Percentiles rank a stretch among this genome's conserved stretches.
Evolutionary conservation across 2,113 vertebrate genomes (phyloP).

Genomic region (Mus spicilegus): DNA sequence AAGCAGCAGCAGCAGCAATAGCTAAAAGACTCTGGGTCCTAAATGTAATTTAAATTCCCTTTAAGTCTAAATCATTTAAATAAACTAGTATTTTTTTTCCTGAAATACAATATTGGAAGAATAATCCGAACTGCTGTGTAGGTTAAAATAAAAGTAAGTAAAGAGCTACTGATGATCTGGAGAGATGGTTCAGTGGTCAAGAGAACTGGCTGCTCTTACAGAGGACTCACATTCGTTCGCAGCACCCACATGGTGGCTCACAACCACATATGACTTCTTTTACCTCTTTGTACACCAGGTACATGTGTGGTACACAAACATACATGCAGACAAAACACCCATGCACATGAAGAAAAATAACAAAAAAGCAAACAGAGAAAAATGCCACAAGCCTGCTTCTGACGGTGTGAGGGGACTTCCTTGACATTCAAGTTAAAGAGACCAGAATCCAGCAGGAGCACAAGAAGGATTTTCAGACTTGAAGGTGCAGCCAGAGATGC

Average conservation of each 20-base stretch:
- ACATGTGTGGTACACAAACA: neutral
- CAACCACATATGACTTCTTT: too few relatives aligned
- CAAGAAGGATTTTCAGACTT: neutral
- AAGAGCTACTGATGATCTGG: neutral
- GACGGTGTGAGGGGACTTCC: neutral
- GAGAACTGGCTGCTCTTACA: neutral
- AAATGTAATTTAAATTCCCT: too few relatives aligned
- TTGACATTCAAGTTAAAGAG: neutral
- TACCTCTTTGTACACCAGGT: neutral
- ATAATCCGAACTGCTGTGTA: neutral
- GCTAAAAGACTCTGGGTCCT: too few relatives aligned
- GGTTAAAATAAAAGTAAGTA: neutral
- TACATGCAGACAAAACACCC: neutral
- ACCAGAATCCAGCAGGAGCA: neutral
- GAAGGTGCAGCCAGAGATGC: neutral
- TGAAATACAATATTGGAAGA: neutral
- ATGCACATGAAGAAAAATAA: neutral
- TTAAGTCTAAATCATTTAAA: neutral
- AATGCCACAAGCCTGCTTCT: neutral
- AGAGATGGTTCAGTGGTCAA: neutral
- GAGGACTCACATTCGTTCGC: neutral
- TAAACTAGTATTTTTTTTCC: neutral
- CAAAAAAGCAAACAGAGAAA: neutral
- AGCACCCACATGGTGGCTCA: neutral
- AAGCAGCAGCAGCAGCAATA: too few relatives aligned